These are phyloP conservation scores for Otus sunia DNA, from an alignment of 2,113 vertebrate species.

Conservation along the genomic window DNA sequence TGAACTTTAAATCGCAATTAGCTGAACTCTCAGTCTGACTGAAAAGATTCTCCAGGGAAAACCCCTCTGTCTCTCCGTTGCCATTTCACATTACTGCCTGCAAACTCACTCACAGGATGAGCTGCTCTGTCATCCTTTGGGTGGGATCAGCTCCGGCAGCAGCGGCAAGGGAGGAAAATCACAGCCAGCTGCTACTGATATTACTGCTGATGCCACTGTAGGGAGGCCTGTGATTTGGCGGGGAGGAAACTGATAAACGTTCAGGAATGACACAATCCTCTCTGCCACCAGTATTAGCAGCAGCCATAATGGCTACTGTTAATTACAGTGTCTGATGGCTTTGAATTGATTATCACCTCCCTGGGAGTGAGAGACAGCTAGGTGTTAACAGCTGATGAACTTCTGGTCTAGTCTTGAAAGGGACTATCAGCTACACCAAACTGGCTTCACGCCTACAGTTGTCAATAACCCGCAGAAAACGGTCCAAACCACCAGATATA, in stretches of 20 bases:
- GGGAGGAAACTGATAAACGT: background rate
- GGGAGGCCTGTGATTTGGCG: background rate
- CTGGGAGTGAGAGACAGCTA: background rate
- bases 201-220: background rate
- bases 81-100: background rate
- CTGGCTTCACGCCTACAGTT: background rate
- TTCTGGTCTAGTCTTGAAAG: background rate
- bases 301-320: background rate
- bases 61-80: background rate
- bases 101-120: background rate
- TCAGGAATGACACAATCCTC: background rate
- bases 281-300: background rate
- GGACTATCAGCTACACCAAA: background rate
- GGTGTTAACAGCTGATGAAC: background rate
- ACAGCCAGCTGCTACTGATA: slow-evolving; percentile 3
- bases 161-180: background rate
- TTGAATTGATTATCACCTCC: background rate
- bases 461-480: background rate
- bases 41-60: slow-evolving; percentile 38
- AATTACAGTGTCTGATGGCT: background rate
- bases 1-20: slow-evolving; percentile 41
- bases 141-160: slow-evolving; percentile 4
- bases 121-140: background rate
- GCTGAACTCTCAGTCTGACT: slow-evolving; percentile 48
- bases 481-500: background rate